These are phyloP conservation scores for Temnopleurus reevesii DNA, from an alignment of 53 echinoderm and acorn worm genomes.

Conservation along the genomic window DNA sequence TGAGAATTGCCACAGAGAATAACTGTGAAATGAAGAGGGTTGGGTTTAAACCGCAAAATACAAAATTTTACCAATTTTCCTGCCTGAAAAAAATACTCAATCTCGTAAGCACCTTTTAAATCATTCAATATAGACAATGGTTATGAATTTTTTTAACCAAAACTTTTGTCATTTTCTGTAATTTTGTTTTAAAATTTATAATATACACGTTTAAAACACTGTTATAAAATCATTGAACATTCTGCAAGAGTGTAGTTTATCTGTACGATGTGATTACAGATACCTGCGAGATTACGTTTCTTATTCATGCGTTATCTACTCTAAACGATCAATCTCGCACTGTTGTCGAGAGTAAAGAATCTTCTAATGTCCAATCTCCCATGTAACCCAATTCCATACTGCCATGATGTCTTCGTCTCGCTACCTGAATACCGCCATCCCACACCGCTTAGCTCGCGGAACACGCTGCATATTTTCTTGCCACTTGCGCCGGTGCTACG, in stretches of 20 bases:
- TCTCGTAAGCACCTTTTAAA: too few species aligned
- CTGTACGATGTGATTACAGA: neutral
- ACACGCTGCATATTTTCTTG: neutral
- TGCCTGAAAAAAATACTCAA: too few species aligned
- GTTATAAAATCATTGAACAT: neutral
- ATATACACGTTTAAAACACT: too few species aligned
- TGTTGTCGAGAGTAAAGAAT: neutral
- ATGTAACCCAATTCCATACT: neutral
- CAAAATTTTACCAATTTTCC: too few species aligned
- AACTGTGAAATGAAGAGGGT: too few species aligned
- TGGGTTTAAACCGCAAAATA: too few species aligned
- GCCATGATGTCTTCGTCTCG: neutral
- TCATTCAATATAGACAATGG: too few species aligned
- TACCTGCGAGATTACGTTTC: neutral
- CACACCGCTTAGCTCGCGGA: neutral
- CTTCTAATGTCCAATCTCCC: neutral
- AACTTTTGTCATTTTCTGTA: too few species aligned
- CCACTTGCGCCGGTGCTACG: neutral
- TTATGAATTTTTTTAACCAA: too few species aligned
- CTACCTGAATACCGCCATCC: constrained; percentile 2
- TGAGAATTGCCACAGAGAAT: too few species aligned
- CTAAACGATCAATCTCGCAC: constrained; percentile 1
- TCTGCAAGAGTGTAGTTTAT: neutral
- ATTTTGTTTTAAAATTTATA: too few species aligned
- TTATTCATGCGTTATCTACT: constrained; percentile 21